Evolutionary conservation across 1,140 invertebrate genomes (phyloP), one percentile per base, ranked within the genome.

Genomic region (Trachymyrmex septentrionalis): DNA sequence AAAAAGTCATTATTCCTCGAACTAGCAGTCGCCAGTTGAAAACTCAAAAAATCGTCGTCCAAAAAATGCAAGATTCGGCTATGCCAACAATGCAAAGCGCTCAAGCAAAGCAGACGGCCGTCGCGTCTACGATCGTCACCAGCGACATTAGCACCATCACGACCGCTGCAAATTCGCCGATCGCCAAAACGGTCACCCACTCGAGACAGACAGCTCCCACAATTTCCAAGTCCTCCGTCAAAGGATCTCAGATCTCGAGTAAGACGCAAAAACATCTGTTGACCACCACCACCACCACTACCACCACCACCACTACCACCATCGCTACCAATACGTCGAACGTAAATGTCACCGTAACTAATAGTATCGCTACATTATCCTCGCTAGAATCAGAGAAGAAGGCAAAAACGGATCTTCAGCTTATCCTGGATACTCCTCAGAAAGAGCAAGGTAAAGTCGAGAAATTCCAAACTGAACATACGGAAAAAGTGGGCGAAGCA

Each of bases 401-500:
- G 77, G 10, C 53, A 12, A 91, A 92, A 55, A 53, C 82, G 24
- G 88, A 93, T 38, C 86, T 88, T n/a, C 84, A 91, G 21, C 2
- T 86, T 3, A 64, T 19, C 3, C 3, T 72, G 7, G 85, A 90
- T 59, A n/a, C 12, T 21, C 12, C 86, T 34, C 71, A 82, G 16
- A 86, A 81, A 19, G 86, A 92, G 12, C 87, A 90, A 67, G 14
- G 76, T 12, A 92, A 92, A 34, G 12, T 55, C n/a, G 88, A 90
- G 16, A 96, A 95, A 71, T 90, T 95, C 21, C 94, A 95, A 92
- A 63, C 50, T 27, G 90, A 90, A 50, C 82, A 12, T 57, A 38
- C 63, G 87, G 92, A 92, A 66, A 94, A 94, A 76, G 63, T 87
- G 1, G 92, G 94, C 1, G 93, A 94, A 71, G 71, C 90, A 0